Evolutionary conservation across 2,113 vertebrate species (phyloP), one percentile per base, ranked within the genome.

Genomic region (Vimba vimba): DNA sequence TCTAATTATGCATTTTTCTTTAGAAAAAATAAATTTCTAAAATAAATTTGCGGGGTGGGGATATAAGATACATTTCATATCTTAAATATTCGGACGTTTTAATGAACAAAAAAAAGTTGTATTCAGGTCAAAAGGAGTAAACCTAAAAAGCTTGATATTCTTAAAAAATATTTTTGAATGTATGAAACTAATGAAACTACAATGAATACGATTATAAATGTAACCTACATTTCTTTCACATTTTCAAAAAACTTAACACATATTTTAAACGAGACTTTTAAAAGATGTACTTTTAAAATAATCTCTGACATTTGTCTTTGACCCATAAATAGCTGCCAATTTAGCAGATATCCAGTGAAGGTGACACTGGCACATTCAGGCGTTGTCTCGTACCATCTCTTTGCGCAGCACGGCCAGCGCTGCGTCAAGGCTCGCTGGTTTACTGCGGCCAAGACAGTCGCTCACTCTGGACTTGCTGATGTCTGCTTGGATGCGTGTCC

Each of bases 401-500:
- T 96, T 96, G 84, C 95, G 94, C 90, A 96, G 92, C 47, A 94
- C 86, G 0, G 96, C 95, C 47, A 96, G 85, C 0, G 95, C 95
- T 0, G 94, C 93, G 89, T 95, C 95, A 19, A 96, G 94, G 78
- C 95, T 95, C 36, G 94, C 91, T 0, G 93, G 91, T n/a, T 92
- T 94, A 45, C 90, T 85, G 71, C 86, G 88, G 3, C 86, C 87
- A 39, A 87, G 91, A 33, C 89, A 88, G n/a, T 94, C 94, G 43
- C 87, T 88, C 9, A 91, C 88, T 45, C 91, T 86, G 9, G 94
- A 91, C 33, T 93, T 91, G 91, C 92, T 94, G 84, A 96, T 93
- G 86, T 96, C 95, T 1, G 95, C 94, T 88, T 96, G 95, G 91
- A 96, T 96, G 84, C 94, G 94, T 50, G 93, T 94, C 85, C 93